A percentile compares a stretch with the other conserved stretches of the same genome.
These are phyloP conservation scores for Onchidella celtica DNA, from an alignment of 2,888 invertebrate genomes.

Conservation along the genomic window DNA sequence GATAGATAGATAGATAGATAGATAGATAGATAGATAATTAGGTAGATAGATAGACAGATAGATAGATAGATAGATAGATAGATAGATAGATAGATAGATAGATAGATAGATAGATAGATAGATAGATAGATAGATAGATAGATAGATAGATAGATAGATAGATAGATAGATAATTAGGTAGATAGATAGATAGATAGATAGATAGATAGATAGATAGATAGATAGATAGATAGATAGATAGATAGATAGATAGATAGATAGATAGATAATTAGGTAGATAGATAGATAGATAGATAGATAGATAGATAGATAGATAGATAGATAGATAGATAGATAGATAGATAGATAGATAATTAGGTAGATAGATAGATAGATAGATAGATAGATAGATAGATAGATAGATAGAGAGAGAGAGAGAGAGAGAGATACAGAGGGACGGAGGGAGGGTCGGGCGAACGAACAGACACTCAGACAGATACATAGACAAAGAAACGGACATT, in stretches of 20 bases:
- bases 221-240: neutral
- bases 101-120: neutral
- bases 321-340: too few relatives aligned
- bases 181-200: neutral
- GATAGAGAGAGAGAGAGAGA: neutral
- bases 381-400: too few relatives aligned
- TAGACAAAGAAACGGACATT: neutral
- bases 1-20: neutral
- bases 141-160: neutral
- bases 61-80: too few relatives aligned
- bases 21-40: too few relatives aligned
- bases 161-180: too few relatives aligned
- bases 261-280: too few relatives aligned
- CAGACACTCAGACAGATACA: neutral
- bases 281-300: too few relatives aligned
- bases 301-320: too few relatives aligned
- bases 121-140: neutral
- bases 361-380: too few relatives aligned
- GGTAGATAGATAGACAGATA: too few relatives aligned
- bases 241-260: constrained; percentile 5
- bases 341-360: too few relatives aligned
- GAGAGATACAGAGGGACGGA: constrained; percentile 23
- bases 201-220: neutral
- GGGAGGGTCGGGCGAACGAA: constrained; percentile 20
- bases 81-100: neutral